These are phyloP conservation scores for Lindbergichthys nudifrons DNA, from an alignment of 2,797 vertebrate genomes.

Conservation along the genomic window DNA sequence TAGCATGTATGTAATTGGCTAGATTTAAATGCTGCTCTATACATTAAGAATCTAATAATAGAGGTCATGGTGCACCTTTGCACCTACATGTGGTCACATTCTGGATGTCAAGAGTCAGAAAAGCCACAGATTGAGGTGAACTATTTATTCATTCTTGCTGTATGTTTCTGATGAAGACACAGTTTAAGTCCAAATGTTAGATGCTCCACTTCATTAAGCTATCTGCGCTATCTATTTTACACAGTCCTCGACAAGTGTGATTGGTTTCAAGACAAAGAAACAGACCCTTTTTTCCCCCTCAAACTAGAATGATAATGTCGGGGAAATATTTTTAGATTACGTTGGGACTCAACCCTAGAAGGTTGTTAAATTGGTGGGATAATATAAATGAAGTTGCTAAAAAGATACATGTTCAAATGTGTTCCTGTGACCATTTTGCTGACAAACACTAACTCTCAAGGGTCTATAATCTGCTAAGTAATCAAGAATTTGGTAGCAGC, in stretches of 20 bases:
- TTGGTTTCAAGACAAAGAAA: too few species aligned
- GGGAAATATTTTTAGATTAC: too few species aligned
- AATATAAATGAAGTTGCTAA: constrained; percentile 9
- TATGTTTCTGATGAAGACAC: background rate
- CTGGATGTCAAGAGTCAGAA: background rate
- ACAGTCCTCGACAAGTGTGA: too few species aligned
- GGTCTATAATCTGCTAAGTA: constrained; percentile 26
- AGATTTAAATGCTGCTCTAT: constrained; percentile 40
- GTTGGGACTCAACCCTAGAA: background rate
- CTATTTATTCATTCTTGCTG: background rate
- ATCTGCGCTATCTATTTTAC: too few species aligned
- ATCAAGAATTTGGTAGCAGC: constrained; percentile 30
- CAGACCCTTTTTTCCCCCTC: too few species aligned
- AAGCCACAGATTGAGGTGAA: constrained; percentile 7
- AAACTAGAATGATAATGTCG: too few species aligned
- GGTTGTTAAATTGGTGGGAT: background rate
- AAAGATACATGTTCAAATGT: background rate
- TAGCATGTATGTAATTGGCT: constrained; percentile 5
- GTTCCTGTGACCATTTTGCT: constrained; percentile 10
- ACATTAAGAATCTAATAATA: constrained; percentile 34
- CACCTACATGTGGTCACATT: constrained; percentile 26
- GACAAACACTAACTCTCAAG: constrained; percentile 16
- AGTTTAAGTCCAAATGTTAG: background rate
- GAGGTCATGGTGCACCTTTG: constrained; percentile 41
- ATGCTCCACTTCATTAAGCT: background rate